Evolutionary conservation across 1,140 invertebrate genomes (phyloP), one percentile per base, ranked within the genome.

Genomic region (Holcopasites calliopsidis): DNA sequence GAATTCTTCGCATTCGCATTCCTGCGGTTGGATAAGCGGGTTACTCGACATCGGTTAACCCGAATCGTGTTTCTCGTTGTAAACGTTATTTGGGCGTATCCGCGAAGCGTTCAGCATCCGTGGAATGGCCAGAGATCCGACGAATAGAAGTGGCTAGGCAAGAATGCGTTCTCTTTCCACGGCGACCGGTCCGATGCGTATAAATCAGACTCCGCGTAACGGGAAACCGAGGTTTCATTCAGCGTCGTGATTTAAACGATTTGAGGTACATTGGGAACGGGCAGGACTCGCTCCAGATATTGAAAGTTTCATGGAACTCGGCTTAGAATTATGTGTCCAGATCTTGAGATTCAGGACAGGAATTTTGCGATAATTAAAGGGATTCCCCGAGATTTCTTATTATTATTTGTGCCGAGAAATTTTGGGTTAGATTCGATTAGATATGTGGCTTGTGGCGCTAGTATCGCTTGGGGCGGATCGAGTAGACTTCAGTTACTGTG

Each of bases 131-230:
- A 33, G 8, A 55, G 60, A 23, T 73, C 5, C 16, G 8, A 5
- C n/a, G 26, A 18, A n/a, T 28, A 16, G 18, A 3, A 35, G 18
- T 8, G 16, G 44, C 40, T 33, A 44, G 31, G 18, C 11, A 23
- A 31, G 69, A 72, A 74, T 54, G 40, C 50, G 40, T 66, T 74
- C 40, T 74, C 71, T 74, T 66, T 74, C 31, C 18, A 11, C 31
- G 2, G 13, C 8, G 38, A 13, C 26, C 50, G 16, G 50, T 50
- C 38, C 21, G 38, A 73, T 33, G 60, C 28, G 31, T 21, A 33
- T 74, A 40, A 74, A 74, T 74, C 61, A 66, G 50, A 57, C 38
- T 47, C 31, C 28, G 31, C n/a, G 58, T 74, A 74, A 74, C 62
- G 71, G 71, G 71, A 47, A 66, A 66, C 21, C 16, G 16, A 65